A percentile compares a stretch with the other conserved stretches of the same genome.
Conservation (phyloP, 2,888 invertebrate genomes). For the Altica lythri region DNA sequence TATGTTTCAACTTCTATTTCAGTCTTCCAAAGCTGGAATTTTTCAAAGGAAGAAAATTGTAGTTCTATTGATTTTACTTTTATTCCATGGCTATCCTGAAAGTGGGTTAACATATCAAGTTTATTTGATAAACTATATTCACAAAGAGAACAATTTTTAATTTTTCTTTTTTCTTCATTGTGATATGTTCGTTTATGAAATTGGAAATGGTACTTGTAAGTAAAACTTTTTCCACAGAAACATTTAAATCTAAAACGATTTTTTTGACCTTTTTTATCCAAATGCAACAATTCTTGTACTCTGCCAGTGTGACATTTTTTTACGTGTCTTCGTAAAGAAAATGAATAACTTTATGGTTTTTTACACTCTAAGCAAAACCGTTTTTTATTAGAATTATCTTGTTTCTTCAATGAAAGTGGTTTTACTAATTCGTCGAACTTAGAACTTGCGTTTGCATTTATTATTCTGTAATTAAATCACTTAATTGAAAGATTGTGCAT, state of each 20-base stretch:
- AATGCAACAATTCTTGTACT: not conserved
- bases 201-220: not conserved
- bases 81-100: constrained; percentile 12
- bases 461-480: no score
- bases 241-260: constrained; percentile 7
- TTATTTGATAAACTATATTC: not conserved
- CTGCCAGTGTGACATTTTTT: constrained; percentile 4
- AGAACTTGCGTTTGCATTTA: no score
- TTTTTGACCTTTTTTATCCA: constrained; percentile 6
- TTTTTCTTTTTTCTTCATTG: not conserved
- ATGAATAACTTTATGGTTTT: no score
- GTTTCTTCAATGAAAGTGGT: no score
- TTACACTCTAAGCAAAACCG: no score
- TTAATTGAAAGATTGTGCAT: no score
- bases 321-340: constrained; percentile 11
- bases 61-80: not conserved
- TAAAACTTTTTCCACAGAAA: constrained; percentile 11
- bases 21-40: constrained; percentile 18
- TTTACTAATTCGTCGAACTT: no score
- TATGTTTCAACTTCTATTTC: constrained; percentile 12
- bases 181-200: not conserved
- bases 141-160: constrained; percentile 12
- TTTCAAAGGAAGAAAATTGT: constrained; percentile 9
- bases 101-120: constrained; percentile 5
- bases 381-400: no score